Evolutionary conservation across 2,113 vertebrate species (phyloP), one percentile per base, ranked within the genome.

Genomic region (Oceanites oceanicus): DNA sequence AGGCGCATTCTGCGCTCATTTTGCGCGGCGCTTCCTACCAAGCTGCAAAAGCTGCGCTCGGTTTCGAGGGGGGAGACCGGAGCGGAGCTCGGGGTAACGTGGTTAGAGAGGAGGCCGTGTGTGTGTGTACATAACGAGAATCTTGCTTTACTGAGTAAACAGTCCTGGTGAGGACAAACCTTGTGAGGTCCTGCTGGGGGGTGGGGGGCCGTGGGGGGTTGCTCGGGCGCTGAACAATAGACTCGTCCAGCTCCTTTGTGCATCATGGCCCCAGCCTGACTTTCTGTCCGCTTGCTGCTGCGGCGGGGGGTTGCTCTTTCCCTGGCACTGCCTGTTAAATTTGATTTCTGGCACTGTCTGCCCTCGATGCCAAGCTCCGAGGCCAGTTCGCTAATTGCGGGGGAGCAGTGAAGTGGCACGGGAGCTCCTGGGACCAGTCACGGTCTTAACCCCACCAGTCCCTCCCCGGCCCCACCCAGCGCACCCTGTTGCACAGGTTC

Each of bases 1-100:
- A 18, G 18, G 5, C 3, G 3, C 1, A 0, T 40, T 13, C 10
- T 8, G n/a, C 3, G 3, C 52, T 53, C 26, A 0, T 65, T 61
- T 27, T 10, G 30, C 5, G 20, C 1, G 16, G 34, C 4, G 71
- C 14, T 8, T 53, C 58, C 17, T 19, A 17, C 61, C 42, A 3
- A 58, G 21, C 13, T 30, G 42, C 47, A 6, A 15, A 15, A 55
- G 68, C 70, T 5, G n/a, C 1, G 0, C 36, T 15, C 1, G 22
- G 3, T 56, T 42, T 25, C 16, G 3, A 6, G 21, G 32, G 23
- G 4, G 29, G 58, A 47, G 65, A 11, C n/a, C n/a, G 1, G 30
- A 36, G 79, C 7, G 0, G 66, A 59, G 73, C 29, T 38, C 2
- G 61, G 29, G 30, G 45, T 9, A 32, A 34, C 6, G 34, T 2